Base-by-base conservation (phyloP, 2,888 invertebrate genomes). In the Gerris lacustris region DNA sequence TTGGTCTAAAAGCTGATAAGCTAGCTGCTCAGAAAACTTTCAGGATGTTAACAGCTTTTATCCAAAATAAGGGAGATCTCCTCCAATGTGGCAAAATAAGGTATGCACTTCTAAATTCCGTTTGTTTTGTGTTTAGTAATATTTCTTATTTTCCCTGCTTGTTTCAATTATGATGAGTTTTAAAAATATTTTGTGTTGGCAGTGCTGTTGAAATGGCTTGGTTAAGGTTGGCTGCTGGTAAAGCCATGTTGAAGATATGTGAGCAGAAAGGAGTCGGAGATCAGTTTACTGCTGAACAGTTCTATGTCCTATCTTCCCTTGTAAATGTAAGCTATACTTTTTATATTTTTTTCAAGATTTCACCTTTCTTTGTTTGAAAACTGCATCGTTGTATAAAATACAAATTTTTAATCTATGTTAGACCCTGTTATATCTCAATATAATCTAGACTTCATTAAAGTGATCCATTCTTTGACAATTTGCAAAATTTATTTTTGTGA, bases 201-300 rank as follows among this genome's bases (percentile, higher is more conserved):
- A 89, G 91, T 67, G 86, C 86, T 78, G 90, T 92, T 6, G 97
- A 98, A 82, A 94, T 94, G 88, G 92, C 96, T 2, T 94, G 96
- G 87, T 80, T 98, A 67, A 85, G 97, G 72, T 82, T 97, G 63
- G 90, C 93, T 15, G 96, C 97, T 6, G 97, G 96, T 70, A 92
- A 92, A 80, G 94, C 95, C 67, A 95, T 97, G 92, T 82, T 98
- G 69, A 97, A 96, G 83, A 91, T 98, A 68, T 96, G 95, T 81
- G 96, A 97, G 79, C 96, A 97, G 81, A 94, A 94, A 79, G 93
- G 93, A 68, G 97, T 95, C 70, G 94, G 95, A 0, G 96, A 96
- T 80, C 93, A 96, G 80, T 94, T 93, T 79, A 93, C 91, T 5
- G 90, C 92, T 0, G 94, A 95, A 77, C 96, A 97, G 83, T 97